Evolutionary conservation across 92 coral and sea anemone genomes (phyloP).

Genomic region (Meandrina meandrites): DNA sequence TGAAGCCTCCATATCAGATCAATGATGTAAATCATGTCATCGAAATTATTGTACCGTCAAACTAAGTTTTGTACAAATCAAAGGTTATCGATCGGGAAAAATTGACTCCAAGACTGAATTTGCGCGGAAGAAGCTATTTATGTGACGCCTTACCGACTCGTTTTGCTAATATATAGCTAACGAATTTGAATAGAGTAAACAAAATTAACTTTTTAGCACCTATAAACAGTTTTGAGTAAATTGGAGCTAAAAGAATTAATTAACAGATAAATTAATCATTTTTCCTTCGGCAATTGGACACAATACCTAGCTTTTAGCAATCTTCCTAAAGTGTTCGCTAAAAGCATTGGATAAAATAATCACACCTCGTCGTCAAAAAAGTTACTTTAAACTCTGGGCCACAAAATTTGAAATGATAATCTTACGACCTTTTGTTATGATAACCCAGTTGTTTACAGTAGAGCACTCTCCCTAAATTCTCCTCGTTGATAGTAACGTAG

Average conservation of each 20-base stretch:
- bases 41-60: neutral
- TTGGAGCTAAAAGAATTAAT: neutral
- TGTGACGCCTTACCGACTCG: neutral
- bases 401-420: neutral
- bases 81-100: neutral
- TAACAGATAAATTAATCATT: neutral
- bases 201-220: neutral
- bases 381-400: neutral
- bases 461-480: neutral
- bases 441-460: neutral
- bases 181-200: constrained; percentile 12
- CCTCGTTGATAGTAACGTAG: neutral
- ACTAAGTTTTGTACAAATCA: neutral
- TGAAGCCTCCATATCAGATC: constrained; percentile 7
- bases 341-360: neutral
- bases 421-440: neutral
- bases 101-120: neutral
- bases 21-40: neutral
- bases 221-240: constrained; percentile 17
- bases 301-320: neutral
- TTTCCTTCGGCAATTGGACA: neutral
- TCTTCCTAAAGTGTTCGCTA: neutral
- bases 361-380: neutral
- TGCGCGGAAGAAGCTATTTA: neutral
- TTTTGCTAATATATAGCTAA: constrained; percentile 1